Conservation (phyloP, 2,888 invertebrate genomes). For the Prosapia bicincta region DNA sequence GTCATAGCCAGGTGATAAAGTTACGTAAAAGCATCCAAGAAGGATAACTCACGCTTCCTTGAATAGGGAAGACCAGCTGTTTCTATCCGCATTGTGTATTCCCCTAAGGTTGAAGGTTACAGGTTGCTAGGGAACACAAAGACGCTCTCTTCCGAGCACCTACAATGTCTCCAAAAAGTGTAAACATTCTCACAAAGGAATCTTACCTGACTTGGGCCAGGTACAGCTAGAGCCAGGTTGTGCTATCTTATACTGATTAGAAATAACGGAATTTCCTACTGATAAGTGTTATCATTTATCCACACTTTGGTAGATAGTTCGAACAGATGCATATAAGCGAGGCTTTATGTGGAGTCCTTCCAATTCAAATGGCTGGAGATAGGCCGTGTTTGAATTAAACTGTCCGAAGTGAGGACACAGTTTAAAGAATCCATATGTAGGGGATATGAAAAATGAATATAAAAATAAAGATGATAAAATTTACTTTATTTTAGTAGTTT, state of each 20-base stretch:
- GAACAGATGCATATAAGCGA: background rate
- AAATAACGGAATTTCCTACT: background rate
- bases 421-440: no score
- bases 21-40: background rate
- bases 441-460: no score
- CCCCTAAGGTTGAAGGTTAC: constrained; percentile 2
- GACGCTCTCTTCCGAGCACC: background rate
- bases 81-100: background rate
- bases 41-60: background rate
- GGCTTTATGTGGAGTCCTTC: no score
- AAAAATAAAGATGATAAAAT: no score
- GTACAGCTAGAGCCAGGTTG: background rate
- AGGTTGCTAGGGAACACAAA: background rate
- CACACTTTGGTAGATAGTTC: background rate
- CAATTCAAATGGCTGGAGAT: no score
- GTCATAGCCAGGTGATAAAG: background rate
- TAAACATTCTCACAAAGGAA: background rate
- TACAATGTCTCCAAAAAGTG: background rate
- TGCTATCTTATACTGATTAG: background rate
- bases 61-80: background rate
- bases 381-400: no score
- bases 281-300: background rate
- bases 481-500: no score
- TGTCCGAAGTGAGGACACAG: no score
- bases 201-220: background rate